Base-by-base conservation (phyloP, 2,113 vertebrate species). In the Peromyscus maniculatus region DNA sequence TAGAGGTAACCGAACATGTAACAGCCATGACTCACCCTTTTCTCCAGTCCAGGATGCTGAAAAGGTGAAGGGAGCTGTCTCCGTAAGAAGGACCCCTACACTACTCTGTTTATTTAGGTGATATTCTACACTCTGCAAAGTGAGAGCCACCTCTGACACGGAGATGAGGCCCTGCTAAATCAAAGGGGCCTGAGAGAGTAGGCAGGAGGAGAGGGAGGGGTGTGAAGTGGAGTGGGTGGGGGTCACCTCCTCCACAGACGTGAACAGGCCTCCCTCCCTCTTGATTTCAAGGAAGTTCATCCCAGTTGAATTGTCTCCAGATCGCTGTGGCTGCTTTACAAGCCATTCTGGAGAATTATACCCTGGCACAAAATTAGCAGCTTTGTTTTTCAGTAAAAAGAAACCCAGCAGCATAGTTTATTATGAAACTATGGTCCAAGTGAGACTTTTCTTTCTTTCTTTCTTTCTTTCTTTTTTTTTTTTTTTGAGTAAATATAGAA, bases 381-480 rank as follows among this genome's bases (percentile, higher is more conserved):
- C 57, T 93, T 33, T 64, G 9, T 67, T 83, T 95, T 55, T 75
- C 26, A 67, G 77, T 67, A 72, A 87, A 94, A 72, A 88, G 43
- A 79, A 86, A 93, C 15, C 52, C 84, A 62, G 19, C 62, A 66
- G 39, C 15, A 21, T 46, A 72, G 33, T 62, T 88, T 91, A 89
- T 59, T 80, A 72, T 59, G 16, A 93, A 77, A 96, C 93, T 88
- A 59, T n/a, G 19, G 59, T 92, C 69, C 55, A 52, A 92, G 66
- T 90, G 84, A 90, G 39, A 67, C 87, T 67, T 90, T 39, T 55
- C 66, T 43, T 43, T 43, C 1, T 52, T 87, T 91, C 78, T 87
- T 89, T 49, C 83, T 67, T 90, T 39, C 46, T 57, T 87, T 46
- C 87, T 62, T 90, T 39, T 55, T 57, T 87, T 95, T 57, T 52